Conservation (phyloP, 2,888 invertebrate genomes). For the Chymomyza fuscimana region DNA sequence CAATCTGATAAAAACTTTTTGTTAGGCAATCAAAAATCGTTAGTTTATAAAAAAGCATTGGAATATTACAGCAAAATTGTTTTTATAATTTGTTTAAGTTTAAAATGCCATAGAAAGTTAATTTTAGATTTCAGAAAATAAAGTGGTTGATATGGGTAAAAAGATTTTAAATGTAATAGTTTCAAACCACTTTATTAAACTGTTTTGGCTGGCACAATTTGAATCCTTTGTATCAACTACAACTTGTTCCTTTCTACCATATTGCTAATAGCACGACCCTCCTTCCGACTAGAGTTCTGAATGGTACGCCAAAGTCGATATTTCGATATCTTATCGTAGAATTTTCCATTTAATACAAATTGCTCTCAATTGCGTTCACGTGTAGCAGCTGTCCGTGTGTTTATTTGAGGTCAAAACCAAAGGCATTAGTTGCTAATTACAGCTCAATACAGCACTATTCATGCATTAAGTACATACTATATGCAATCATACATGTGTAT, state of each 20-base stretch:
- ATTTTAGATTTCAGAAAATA: too few relatives aligned
- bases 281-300: not conserved
- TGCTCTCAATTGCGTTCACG: slow-evolving; percentile 25
- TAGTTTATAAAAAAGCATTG: too few relatives aligned
- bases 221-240: slow-evolving; percentile 2
- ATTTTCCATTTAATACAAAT: slow-evolving; percentile 27
- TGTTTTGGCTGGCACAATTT: too few relatives aligned
- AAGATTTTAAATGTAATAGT: too few relatives aligned
- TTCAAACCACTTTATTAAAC: too few relatives aligned
- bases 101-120: too few relatives aligned
- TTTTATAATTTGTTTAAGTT: too few relatives aligned
- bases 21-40: too few relatives aligned
- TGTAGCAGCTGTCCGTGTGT: slow-evolving; percentile 8
- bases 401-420: slow-evolving; percentile 59
- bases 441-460: slow-evolving; percentile 22
- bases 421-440: slow-evolving; percentile 60
- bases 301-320: not conserved
- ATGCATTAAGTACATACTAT: not conserved
- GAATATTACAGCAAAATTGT: too few relatives aligned
- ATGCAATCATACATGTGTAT: not conserved
- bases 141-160: too few relatives aligned
- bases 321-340: slow-evolving; percentile 16
- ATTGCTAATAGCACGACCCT: not conserved
- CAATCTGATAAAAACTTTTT: too few relatives aligned
- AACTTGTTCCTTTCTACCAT: not conserved